Percentiles rank a stretch among this genome's conserved stretches.
phyloP scores from a whole-genome alignment of 2,888 invertebrate species.

The Ectemnius continuus region DNA sequence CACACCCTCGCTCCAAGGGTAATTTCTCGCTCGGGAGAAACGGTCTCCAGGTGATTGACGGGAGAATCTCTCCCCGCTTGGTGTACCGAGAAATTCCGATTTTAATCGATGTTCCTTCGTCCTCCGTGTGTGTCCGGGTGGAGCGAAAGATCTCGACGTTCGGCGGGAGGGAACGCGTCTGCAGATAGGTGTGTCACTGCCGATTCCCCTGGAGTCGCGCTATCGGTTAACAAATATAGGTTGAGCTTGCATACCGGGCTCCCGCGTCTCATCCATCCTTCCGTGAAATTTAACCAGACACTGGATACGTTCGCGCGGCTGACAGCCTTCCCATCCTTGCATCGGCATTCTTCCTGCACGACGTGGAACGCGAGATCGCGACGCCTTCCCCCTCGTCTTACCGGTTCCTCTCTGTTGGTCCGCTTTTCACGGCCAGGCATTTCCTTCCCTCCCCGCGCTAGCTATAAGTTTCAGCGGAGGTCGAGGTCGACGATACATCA shows the following conservation, averaged over 20 bases:
- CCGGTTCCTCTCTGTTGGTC: conserved; percentile 32
- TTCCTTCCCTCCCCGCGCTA: conserved; percentile 28
- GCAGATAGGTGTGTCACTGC: neutral
- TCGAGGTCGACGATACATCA: conserved; percentile 74
- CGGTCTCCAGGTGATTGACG: too few species aligned
- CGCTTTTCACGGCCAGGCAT: conserved; percentile 20
- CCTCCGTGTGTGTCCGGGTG: too few species aligned
- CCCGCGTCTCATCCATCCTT: conserved; percentile 50
- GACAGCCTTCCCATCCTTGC: conserved; percentile 38
- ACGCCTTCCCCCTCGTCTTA: conserved; percentile 13
- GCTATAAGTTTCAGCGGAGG: conserved; percentile 70
- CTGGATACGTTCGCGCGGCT: conserved; percentile 41
- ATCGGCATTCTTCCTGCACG: conserved; percentile 40
- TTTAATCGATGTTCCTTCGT: conserved; percentile 12
- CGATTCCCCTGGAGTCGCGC: conserved; percentile 24
- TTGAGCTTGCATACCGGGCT: conserved; percentile 25
- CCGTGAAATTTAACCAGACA: conserved; percentile 64
- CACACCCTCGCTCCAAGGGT: too few species aligned
- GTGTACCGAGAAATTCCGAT: neutral
- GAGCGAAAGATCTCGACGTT: too few species aligned
- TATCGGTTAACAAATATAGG: conserved; percentile 41
- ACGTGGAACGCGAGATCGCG: conserved; percentile 11
- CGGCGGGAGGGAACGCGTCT: neutral
- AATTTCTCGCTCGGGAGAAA: too few species aligned
- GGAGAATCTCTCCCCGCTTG: too few species aligned